A percentile compares a stretch with the other conserved stretches of the same genome.
Conservation (phyloP, 1,140 invertebrate genomes). For the Heliconius himera region DNA sequence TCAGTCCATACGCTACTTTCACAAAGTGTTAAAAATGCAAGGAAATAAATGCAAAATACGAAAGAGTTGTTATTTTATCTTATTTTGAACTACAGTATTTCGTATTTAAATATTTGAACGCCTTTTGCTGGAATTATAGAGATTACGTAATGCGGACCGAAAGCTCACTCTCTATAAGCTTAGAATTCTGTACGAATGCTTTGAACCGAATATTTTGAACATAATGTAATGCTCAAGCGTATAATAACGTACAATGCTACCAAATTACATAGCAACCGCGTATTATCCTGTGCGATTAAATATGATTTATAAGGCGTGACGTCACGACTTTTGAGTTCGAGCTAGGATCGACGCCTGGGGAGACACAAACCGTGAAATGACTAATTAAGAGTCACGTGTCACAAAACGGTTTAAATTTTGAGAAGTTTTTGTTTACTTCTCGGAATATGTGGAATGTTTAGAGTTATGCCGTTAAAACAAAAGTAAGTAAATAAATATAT, state of each 20-base stretch:
- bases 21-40: background rate
- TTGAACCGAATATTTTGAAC: conserved; percentile 36
- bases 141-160: conserved; percentile 26
- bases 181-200: conserved; percentile 25
- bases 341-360: conserved; percentile 50
- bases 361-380: conserved; percentile 68
- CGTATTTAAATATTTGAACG: background rate
- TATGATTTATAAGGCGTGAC: conserved; percentile 68
- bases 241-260: conserved; percentile 44
- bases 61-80: background rate
- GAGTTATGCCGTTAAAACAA: no score
- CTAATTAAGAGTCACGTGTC: conserved; percentile 69
- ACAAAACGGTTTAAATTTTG: conserved; percentile 33
- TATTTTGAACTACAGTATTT: background rate
- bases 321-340: conserved; percentile 42
- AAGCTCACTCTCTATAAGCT: background rate
- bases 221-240: conserved; percentile 33
- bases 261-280: conserved; percentile 45
- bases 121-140: background rate
- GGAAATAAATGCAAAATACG: background rate
- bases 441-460: background rate
- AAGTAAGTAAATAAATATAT: no score
- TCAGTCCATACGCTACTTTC: background rate
- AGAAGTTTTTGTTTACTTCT: conserved; percentile 10
- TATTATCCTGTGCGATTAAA: conserved; percentile 56